These are phyloP conservation scores for Chaenocephalus aceratus DNA, from an alignment of 2,113 vertebrate species.

Conservation along the genomic window DNA sequence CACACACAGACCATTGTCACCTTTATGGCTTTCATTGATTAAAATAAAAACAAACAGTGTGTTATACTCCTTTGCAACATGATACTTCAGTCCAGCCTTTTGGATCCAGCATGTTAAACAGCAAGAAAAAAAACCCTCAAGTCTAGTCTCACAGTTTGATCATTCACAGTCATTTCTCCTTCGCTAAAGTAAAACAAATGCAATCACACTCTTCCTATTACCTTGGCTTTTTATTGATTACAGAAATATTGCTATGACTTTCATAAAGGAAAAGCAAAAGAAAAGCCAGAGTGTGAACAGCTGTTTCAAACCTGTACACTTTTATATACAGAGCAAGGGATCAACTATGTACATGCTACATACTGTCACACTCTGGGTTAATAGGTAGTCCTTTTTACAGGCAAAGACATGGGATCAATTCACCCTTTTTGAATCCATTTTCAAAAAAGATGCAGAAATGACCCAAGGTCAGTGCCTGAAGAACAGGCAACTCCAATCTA, in stretches of 20 bases:
- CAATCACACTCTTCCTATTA: conserved; percentile 56
- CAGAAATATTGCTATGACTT: conserved; percentile 82
- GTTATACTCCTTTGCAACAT: conserved; percentile 46
- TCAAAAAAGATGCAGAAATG: conserved; percentile 32
- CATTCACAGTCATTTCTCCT: conserved; percentile 63
- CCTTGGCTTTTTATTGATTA: conserved; percentile 75
- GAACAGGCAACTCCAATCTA: conserved; percentile 21
- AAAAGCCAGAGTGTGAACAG: conserved; percentile 71
- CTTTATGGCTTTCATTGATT: conserved; percentile 74
- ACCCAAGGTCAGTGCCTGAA: conserved; percentile 39
- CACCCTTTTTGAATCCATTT: conserved; percentile 30
- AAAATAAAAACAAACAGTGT: conserved; percentile 61
- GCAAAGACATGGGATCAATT: conserved; percentile 44
- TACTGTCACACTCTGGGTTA: conserved; percentile 71
- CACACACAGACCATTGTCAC: conserved; percentile 45
- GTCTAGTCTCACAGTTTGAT: conserved; percentile 73
- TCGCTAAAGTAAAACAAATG: conserved; percentile 48
- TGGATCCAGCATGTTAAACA: conserved; percentile 61
- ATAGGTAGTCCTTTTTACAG: conserved; percentile 51
- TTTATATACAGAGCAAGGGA: conserved; percentile 71
- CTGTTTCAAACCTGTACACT: conserved; percentile 80
- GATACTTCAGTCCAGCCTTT: conserved; percentile 53
- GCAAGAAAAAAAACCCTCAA: conserved; percentile 42
- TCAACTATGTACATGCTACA: conserved; percentile 82
- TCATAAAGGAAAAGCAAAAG: conserved; percentile 64